Evolutionary conservation across 2,888 invertebrate genomes (phyloP).

Genomic region (Nudaria mundana): DNA sequence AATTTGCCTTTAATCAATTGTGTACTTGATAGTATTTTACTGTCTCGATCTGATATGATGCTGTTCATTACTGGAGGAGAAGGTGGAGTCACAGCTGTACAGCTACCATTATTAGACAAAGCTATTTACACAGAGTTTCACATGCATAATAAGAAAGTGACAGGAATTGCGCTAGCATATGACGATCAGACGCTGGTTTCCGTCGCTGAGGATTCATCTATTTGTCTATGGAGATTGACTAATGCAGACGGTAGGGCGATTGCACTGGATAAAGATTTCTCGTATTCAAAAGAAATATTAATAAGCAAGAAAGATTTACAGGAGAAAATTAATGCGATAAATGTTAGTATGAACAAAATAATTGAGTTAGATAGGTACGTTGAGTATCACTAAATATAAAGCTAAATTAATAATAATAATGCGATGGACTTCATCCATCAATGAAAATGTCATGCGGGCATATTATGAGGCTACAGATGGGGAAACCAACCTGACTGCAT

Average conservation of each 20-base stretch:
- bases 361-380: too few relatives aligned
- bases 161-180: slow-evolving; percentile 85
- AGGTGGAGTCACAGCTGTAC: slow-evolving; percentile 89
- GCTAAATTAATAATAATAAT: too few relatives aligned
- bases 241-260: slow-evolving; percentile 87
- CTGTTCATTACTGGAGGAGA: slow-evolving; percentile 90
- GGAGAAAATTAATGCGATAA: slow-evolving; percentile 85
- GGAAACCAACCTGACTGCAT: too few relatives aligned
- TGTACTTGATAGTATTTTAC: slow-evolving; percentile 81
- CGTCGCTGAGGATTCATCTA: slow-evolving; percentile 87
- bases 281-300: slow-evolving; percentile 90
- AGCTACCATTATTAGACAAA: slow-evolving; percentile 86
- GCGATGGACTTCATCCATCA: too few relatives aligned
- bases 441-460: too few relatives aligned
- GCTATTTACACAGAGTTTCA: slow-evolving; percentile 72
- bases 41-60: slow-evolving; percentile 90
- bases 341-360: slow-evolving; percentile 61
- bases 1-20: slow-evolving; percentile 64
- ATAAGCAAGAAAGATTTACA: slow-evolving; percentile 89
- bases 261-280: slow-evolving; percentile 87
- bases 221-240: slow-evolving; percentile 92
- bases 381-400: too few relatives aligned
- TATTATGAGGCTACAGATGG: too few relatives aligned
- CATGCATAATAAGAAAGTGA: slow-evolving; percentile 78
- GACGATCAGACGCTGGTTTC: slow-evolving; percentile 90